These are phyloP conservation scores for Spinus olivaceus DNA, from an alignment of 2,797 vertebrate genomes.

Conservation along the genomic window DNA sequence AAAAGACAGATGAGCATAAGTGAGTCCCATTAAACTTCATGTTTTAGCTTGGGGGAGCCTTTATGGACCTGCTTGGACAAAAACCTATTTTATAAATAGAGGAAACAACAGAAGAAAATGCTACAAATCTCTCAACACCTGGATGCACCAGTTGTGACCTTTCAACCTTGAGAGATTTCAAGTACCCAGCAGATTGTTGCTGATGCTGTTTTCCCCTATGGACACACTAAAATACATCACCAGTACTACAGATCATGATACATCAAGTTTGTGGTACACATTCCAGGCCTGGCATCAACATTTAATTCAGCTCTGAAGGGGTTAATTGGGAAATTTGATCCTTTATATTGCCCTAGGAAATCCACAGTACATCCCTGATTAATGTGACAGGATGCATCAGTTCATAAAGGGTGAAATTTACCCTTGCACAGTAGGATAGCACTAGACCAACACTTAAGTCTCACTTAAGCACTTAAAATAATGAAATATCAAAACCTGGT, in stretches of 20 bases:
- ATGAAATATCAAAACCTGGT: background rate
- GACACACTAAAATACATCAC: background rate
- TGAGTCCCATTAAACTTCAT: background rate
- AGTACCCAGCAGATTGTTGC: background rate
- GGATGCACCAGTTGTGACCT: background rate
- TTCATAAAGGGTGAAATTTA: slow-evolving; percentile 59
- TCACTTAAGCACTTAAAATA: slow-evolving; percentile 25
- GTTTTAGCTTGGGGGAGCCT: background rate
- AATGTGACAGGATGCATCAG: slow-evolving; percentile 63
- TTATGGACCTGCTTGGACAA: background rate
- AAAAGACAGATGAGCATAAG: background rate
- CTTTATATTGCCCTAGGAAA: slow-evolving; percentile 51
- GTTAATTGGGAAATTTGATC: slow-evolving; percentile 54
- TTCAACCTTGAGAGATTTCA: background rate
- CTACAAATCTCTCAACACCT: background rate
- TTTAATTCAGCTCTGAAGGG: slow-evolving; percentile 73
- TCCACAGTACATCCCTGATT: slow-evolving; percentile 29
- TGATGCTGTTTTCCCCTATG: background rate
- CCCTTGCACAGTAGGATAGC: slow-evolving; percentile 3
- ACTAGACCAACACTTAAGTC: slow-evolving; percentile 32
- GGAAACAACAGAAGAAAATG: background rate
- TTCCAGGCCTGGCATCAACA: background rate
- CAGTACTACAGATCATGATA: background rate
- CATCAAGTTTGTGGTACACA: background rate
- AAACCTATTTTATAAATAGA: background rate